These are phyloP conservation scores for Atopsyche davidsoni DNA, from an alignment of 1,140 invertebrate genomes.

Conservation along the genomic window DNA sequence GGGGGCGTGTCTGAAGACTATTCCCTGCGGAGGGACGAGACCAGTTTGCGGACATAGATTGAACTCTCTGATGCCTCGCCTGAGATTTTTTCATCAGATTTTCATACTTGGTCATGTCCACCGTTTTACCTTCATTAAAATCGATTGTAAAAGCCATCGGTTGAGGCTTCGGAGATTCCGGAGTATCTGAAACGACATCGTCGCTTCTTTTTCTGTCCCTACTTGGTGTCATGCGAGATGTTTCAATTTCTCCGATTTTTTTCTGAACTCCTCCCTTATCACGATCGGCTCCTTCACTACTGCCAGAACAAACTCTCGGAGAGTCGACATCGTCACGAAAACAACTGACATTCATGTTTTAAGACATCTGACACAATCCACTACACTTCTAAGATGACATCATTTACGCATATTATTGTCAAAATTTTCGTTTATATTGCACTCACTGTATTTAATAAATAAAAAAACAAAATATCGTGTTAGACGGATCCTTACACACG, in stretches of 20 bases:
- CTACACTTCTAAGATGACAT: conserved; percentile 41
- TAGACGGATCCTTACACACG: neutral
- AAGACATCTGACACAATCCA: conserved; percentile 28
- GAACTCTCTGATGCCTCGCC: conserved; percentile 60
- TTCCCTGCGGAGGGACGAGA: conserved; percentile 32
- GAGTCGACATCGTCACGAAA: conserved; percentile 37
- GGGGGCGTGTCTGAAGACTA: conserved; percentile 43
- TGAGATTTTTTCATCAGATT: conserved; percentile 64
- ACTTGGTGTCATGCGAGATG: too few species aligned
- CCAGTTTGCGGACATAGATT: conserved; percentile 54
- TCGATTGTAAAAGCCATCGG: conserved; percentile 63
- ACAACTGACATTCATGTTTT: conserved; percentile 45
- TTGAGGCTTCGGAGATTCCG: conserved; percentile 39
- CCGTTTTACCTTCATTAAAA: conserved; percentile 55
- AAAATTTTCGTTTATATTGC: neutral
- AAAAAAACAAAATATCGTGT: neutral
- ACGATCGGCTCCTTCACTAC: conserved; percentile 1
- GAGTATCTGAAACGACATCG: conserved; percentile 7
- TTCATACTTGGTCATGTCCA: conserved; percentile 56
- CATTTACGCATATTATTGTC: conserved; percentile 39
- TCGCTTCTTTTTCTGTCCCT: neutral
- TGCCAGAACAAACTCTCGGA: conserved; percentile 33
- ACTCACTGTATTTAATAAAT: neutral
- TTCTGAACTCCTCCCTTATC: neutral
- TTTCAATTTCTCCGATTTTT: conserved; percentile 6